A percentile compares a stretch with the other conserved stretches of the same genome.
Conservation (phyloP, 2,113 vertebrate species). For the Bubo scandiacus region DNA sequence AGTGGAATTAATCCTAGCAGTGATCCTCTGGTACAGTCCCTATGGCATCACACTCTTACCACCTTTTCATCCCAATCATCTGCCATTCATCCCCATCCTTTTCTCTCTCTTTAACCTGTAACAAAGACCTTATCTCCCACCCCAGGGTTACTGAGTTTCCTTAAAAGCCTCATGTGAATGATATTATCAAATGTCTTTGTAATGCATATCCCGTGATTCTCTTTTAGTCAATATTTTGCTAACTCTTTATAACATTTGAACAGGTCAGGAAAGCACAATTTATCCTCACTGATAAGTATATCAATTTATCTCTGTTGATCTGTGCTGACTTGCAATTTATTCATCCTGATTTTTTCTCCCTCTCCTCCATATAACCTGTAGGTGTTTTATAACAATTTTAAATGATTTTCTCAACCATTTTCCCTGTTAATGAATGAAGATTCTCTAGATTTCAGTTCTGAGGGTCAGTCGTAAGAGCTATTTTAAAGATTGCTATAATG, state of each 20-base stretch:
- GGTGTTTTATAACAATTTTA: neutral
- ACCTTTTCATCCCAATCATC: neutral
- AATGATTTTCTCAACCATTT: neutral
- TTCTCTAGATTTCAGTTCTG: neutral
- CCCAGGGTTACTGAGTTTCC: neutral
- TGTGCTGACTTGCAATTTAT: conserved; percentile 31
- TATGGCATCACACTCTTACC: neutral
- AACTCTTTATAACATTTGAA: conserved; percentile 30
- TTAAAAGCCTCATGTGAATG: conserved; percentile 40
- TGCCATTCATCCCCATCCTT: neutral
- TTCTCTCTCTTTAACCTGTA: neutral
- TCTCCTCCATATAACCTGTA: neutral
- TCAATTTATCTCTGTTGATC: conserved; percentile 35
- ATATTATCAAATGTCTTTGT: conserved; percentile 14
- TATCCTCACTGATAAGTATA: conserved; percentile 20
- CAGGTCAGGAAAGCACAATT: conserved; percentile 11
- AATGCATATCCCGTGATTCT: neutral
- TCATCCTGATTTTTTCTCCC: neutral
- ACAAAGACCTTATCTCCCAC: neutral
- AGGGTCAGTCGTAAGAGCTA: conserved; percentile 1
- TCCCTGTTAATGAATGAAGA: neutral
- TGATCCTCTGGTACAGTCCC: neutral
- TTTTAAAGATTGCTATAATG: conserved; percentile 20
- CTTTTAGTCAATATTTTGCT: conserved; percentile 52
- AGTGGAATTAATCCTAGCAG: conserved; percentile 29